These are phyloP conservation scores for Temnothorax ravouxi DNA, from an alignment of 2,888 invertebrate genomes.

Conservation along the genomic window DNA sequence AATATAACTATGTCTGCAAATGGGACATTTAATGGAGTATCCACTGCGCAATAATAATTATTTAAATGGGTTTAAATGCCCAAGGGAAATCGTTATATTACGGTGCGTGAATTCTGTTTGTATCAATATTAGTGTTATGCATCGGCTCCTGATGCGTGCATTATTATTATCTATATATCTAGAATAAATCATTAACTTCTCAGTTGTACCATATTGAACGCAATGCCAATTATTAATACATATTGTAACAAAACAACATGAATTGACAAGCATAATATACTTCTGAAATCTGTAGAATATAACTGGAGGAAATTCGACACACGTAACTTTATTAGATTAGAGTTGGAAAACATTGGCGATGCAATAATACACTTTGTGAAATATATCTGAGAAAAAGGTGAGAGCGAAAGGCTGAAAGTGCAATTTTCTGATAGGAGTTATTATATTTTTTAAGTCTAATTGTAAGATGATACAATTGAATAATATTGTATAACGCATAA, in stretches of 20 bases:
- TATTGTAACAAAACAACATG: not conserved
- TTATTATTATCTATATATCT: not conserved
- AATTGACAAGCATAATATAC: not conserved
- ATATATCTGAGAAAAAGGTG: not conserved
- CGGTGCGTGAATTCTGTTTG: not conserved
- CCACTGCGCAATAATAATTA: constrained; percentile 21
- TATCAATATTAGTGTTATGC: constrained; percentile 16
- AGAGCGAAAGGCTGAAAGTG: not conserved
- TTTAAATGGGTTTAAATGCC: constrained; percentile 32
- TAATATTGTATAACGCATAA: not conserved
- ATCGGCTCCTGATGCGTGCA: not conserved
- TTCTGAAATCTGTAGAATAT: constrained; percentile 1
- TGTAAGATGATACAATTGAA: not conserved
- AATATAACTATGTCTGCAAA: not conserved
- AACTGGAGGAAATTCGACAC: not conserved
- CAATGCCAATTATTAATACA: not conserved
- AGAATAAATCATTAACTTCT: not conserved
- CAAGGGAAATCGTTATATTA: not conserved
- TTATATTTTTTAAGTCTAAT: constrained; percentile 1
- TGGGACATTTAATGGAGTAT: constrained; percentile 1
- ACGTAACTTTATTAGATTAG: not conserved
- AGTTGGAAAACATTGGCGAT: not conserved
- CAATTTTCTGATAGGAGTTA: not conserved
- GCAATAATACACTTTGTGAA: not conserved
- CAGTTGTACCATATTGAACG: not conserved